These are phyloP conservation scores for Callimorpha dominula DNA, from an alignment of 2,888 invertebrate species.

Conservation along the genomic window DNA sequence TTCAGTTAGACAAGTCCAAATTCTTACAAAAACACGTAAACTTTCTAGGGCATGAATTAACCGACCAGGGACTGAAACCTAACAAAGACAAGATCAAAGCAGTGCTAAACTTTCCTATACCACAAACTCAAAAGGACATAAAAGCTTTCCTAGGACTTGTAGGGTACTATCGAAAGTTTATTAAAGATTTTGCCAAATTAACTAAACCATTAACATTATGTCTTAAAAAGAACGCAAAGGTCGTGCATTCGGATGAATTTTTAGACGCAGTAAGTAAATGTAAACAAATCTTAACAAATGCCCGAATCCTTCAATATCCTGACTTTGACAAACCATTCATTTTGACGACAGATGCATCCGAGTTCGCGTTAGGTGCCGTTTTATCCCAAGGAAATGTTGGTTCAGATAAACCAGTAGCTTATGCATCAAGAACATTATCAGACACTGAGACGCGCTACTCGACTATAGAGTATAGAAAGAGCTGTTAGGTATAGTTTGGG, in stretches of 20 bases:
- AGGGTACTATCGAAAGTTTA: no score
- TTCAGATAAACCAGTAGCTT: neutral
- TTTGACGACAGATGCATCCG: no score
- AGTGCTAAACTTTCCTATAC: no score
- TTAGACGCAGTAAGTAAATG: neutral
- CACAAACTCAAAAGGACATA: no score
- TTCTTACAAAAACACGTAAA: no score
- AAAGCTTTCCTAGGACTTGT: no score
- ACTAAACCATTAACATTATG: neutral
- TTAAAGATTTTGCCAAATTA: neutral
- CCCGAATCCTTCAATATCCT: neutral
- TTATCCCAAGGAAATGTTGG: no score
- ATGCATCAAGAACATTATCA: neutral
- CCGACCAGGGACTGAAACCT: no score
- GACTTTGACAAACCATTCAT: neutral
- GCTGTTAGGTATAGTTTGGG: neutral
- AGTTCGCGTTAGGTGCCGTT: no score
- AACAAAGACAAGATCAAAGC: no score
- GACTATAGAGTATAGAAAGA: neutral
- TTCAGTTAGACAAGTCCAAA: slow-evolving; percentile 42
- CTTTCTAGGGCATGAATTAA: no score
- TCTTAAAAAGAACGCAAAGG: neutral
- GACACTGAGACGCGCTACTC: neutral
- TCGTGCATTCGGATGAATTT: neutral
- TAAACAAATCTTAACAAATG: neutral